Evolutionary conservation across 2,113 vertebrate species (phyloP), one percentile per base, ranked within the genome.

Genomic region (Menura novaehollandiae): DNA sequence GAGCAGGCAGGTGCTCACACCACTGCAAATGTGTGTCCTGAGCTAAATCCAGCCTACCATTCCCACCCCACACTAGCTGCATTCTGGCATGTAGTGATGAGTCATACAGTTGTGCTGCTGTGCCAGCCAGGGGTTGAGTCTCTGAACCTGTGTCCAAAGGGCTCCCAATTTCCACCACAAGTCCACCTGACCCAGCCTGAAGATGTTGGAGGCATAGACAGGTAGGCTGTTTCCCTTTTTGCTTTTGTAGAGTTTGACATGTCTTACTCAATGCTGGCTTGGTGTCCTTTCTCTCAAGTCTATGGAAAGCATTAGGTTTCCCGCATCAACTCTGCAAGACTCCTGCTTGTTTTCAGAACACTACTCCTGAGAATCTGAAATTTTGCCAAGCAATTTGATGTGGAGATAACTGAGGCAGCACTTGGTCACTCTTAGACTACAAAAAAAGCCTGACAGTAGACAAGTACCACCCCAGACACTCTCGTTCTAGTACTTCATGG

Each of bases 231-330:
- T 80, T 58, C 8, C 11, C 8, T 4, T 73, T 76, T 49, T 46
- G 55, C 5, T 80, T 73, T 56, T 23, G 7, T 41, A 64, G 19
- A 39, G 6, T 80, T 22, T 91, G 24, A 41, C 22, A 9, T 27
- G 11, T n/a, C 9, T 60, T 44, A 11, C 11, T 75, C 0, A 0
- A 11, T 33, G 13, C 8, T 75, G 52, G 11, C 15, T 71, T 35
- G 11, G 11, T 4, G 2, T 43, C n/a, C 49, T 52, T 35, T 51
- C 49, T 76, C 15, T 73, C 21, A 43, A 19, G 19, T n/a, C 24
- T 59, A 0, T 6, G 16, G 30, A 88, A 88, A 75, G 18, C 4
- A 3, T 62, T 21, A 32, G 7, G 10, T 78, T 72, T 88, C 39
- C 60, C 26, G 6, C 44, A 46, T n/a, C 28, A 80, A 12, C 16